Evolutionary conservation across 1,140 invertebrate species (phyloP), one percentile per base, ranked within the genome.

Genomic region (Antheraea pernyi): DNA sequence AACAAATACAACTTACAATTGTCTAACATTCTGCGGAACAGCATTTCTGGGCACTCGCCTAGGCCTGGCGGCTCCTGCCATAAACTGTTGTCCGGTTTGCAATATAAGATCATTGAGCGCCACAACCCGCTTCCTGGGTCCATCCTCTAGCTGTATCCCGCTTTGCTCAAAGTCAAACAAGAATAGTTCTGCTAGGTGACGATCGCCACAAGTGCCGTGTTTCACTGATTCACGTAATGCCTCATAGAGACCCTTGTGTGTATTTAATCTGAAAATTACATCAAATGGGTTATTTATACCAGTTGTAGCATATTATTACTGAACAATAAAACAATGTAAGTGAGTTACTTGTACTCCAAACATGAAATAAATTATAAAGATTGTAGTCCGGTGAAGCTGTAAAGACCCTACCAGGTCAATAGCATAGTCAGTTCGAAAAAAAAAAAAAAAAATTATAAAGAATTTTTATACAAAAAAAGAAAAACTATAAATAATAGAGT

Each of bases 131-230:
- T 95, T 87, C 65, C 98, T 92, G 75, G 96, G 94, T 5, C 93
- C 85, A 76, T 98, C 96, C n/a, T 95, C 94, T 65, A 99, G 93
- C 89, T 99, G 98, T 76, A 99, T 99, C 8, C 98, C 98, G 92
- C 96, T 96, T 89, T 99, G 98, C 88, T 99, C 98, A 93, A 99
- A 99, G 88, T 99, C 98, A 91, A 98, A 98, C 42, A 99, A 89
- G 93, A 99, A 99, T 66, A 99, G 89, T 80, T 96, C 94, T 0
- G 96, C 95, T 4, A 99, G 96, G 90, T 99, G 96, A 61, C 95
- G 85, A 85, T 99, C 98, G 3, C 97, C 95, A 0, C 94, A 94
- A 84, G 99, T 98, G 11, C 96, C 97, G 19, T 94, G 88, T 63
- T 94, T 89, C 0, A 96, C 93, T 0, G 97, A 96, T 67, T 94